phyloP scores from a whole-genome alignment of 2,888 invertebrate genomes.

The Pheosia tremula region DNA sequence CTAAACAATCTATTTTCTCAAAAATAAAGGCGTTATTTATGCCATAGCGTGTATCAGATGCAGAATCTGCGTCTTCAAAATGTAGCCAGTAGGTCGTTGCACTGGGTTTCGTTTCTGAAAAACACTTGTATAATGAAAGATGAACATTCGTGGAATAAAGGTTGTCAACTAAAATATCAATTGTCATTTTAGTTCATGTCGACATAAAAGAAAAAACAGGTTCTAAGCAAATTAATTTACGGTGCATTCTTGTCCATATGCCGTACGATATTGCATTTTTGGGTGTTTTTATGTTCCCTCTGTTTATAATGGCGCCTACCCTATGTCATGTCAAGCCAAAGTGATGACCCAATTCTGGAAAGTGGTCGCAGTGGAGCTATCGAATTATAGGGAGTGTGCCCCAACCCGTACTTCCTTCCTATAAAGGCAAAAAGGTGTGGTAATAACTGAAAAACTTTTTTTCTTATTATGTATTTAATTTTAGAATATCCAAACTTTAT shows the following conservation, averaged over 20 bases:
- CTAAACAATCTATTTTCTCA: neutral
- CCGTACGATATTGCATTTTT: neutral
- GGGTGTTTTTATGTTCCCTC: neutral
- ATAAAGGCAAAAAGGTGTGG: neutral
- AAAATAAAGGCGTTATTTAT: neutral
- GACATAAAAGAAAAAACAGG: too few relatives aligned
- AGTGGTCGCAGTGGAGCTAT: neutral
- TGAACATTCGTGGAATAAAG: neutral
- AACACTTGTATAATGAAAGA: neutral
- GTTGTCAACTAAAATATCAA: too few relatives aligned
- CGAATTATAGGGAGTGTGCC: neutral
- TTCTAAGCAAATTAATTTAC: too few relatives aligned
- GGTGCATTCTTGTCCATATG: too few relatives aligned
- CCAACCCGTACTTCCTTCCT: neutral
- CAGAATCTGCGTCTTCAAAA: conserved; percentile 14
- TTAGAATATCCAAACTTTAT: too few relatives aligned
- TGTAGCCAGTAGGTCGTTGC: conserved; percentile 17
- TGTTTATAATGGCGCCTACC: neutral
- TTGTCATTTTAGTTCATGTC: too few relatives aligned
- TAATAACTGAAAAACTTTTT: neutral
- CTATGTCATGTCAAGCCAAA: neutral
- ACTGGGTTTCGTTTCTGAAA: conserved; percentile 16
- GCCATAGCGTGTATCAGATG: neutral
- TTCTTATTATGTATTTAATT: too few relatives aligned
- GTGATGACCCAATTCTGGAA: neutral